Evolutionary conservation across 1,140 invertebrate species (phyloP).

Genomic region (Trachymyrmex septentrionalis): DNA sequence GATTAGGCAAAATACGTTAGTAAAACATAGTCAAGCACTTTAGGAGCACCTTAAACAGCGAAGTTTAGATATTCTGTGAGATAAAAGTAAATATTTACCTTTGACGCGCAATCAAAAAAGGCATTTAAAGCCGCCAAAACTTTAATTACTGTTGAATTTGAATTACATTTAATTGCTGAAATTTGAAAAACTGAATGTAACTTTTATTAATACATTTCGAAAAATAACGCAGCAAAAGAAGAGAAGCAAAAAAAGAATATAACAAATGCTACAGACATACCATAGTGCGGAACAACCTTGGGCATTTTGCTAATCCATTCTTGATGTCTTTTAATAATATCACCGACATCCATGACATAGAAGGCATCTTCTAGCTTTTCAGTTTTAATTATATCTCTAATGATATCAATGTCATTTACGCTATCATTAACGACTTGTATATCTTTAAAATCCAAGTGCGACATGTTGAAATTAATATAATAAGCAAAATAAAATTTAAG

Average conservation of each 20-base stretch:
- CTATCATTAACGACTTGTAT: slow-evolving; percentile 78
- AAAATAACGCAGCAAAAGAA: background rate
- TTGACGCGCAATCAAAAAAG: slow-evolving; percentile 93
- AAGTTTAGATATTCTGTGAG: background rate
- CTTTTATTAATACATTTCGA: slow-evolving; percentile 52
- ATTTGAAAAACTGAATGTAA: slow-evolving; percentile 69
- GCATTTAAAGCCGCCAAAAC: slow-evolving; percentile 89
- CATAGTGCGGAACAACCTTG: slow-evolving; percentile 90
- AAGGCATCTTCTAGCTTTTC: slow-evolving; percentile 89
- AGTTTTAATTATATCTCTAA: slow-evolving; percentile 77
- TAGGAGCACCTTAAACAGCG: background rate
- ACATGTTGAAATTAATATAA: background rate
- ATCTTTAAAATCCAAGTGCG: background rate
- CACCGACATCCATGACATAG: slow-evolving; percentile 89
- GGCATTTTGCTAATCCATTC: slow-evolving; percentile 89
- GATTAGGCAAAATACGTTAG: background rate
- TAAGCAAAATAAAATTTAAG: background rate
- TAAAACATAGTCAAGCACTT: background rate
- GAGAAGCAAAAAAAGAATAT: slow-evolving; percentile 36
- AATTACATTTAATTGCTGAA: slow-evolving; percentile 92
- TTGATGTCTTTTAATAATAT: slow-evolving; percentile 88
- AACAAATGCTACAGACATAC: slow-evolving; percentile 61
- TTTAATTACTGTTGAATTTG: slow-evolving; percentile 89
- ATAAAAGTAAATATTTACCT: slow-evolving; percentile 83
- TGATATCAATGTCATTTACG: slow-evolving; percentile 75